Evolutionary conservation across 2,797 vertebrate genomes (phyloP), one percentile per base, ranked within the genome.

Genomic region (Taenioides sp.): DNA sequence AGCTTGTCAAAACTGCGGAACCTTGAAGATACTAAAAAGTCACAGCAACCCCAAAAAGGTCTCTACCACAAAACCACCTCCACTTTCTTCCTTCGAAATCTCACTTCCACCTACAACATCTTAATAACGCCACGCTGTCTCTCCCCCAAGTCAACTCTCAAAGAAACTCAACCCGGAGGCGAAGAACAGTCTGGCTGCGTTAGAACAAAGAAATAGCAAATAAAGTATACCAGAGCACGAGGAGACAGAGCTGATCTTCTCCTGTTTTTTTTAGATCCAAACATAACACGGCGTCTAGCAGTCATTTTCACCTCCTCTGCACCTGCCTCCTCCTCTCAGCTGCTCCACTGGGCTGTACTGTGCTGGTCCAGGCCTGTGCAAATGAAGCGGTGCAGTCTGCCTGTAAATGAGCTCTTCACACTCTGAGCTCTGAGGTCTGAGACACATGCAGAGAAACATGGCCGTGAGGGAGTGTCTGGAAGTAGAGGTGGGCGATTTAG

Each of bases 401-500:
- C 64, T 70, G 83, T 79, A 84, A 83, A 88, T 84, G 72, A 84
- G 84, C 70, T 55, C 65, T 86, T 86, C 82, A 78, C 71, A 80
- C 66, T 28, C 69, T 62, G 20, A 12, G 60, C 12, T 17, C 54
- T 34, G 62, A 37, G 34, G 14, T 40, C 18, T 10, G 9, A 22
- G 25, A 37, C 61, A 22, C 61, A 17, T 16, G 43, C 43, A 47
- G 14, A 47, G 43, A 14, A 47, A 47, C 43, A 47, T 47, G 43
- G 12, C 1, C 14, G 43, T 47, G 34, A 37, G 34, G 34, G 34
- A 37, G 34, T 10, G 34, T 16, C 16, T 47, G 43, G 40, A 43
- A 43, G 40, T 14, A 43, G 40, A 43, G 34, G 34, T 7, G 34
- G 34, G 34, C 7, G 34, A 37, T 37, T 2, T 10, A 37, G 9